Evolutionary conservation across 1,140 invertebrate species (phyloP), one percentile per base, ranked within the genome.

Genomic region (Drosophila albomicans): DNA sequence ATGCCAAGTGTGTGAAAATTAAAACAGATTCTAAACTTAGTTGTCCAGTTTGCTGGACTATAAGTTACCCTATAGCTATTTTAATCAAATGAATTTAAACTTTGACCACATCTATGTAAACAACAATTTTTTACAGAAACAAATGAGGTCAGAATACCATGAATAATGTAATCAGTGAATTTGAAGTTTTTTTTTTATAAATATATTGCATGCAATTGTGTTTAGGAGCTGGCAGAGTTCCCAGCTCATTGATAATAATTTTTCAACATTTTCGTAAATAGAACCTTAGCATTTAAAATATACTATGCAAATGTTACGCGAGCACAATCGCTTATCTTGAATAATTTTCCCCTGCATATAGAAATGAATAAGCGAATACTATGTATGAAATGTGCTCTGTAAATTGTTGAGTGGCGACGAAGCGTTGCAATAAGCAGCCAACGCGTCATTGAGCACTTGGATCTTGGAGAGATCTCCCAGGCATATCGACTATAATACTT

Each of bases 381-480:
- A 16, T 56, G 10, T 57, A 20, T n/a, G 13, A 11, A 4, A 25
- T 62, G 32, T 57, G 54, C 35, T 64, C n/a, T 28, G 15, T 28
- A 76, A 79, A 79, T 79, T 72, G 32, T 68, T 75, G 49, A 20
- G 11, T 45, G 52, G 69, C 84, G 78, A 46, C 64, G 73, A 78
- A 80, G 73, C 84, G 49, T 78, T 65, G n/a, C 63, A 61, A 48
- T 52, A 72, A 46, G 4, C 74, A 74, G n/a, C 28, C 38, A 81
- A 64, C 62, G 82, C 75, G 75, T 81, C 78, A 81, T 63, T 86
- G 79, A 73, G 68, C 75, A 87, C 51, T 76, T 70, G 73, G 49
- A 41, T 20, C 51, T 73, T 76, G 73, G 49, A 41, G 25, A 30
- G 28, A 66, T 25, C 51, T 69, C 43, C 66, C 65, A 52, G 67